Evolutionary conservation across 2,888 invertebrate species (phyloP).

Genomic region (Bombyx huttoni): DNA sequence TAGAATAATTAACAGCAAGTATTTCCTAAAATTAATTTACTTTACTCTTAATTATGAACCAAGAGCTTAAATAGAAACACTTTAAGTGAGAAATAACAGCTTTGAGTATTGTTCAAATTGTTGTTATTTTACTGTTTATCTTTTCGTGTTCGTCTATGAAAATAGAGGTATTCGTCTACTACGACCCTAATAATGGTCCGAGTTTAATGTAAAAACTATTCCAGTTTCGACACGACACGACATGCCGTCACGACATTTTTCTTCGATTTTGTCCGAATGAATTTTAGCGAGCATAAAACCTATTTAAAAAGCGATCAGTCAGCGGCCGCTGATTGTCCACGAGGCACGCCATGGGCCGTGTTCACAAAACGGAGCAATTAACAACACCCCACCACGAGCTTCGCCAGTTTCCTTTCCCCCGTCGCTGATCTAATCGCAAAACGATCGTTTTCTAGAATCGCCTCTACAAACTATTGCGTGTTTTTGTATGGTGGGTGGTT

Average conservation of each 20-base stretch:
- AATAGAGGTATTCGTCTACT: too few species aligned
- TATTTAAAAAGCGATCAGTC: slow-evolving; percentile 74
- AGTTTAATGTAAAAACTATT: slow-evolving; percentile 35
- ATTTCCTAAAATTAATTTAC: too few species aligned
- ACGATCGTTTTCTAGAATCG: slow-evolving; percentile 73
- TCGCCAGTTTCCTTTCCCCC: slow-evolving; percentile 32
- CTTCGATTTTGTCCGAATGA: slow-evolving; percentile 59
- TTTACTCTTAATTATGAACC: too few species aligned
- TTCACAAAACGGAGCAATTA: slow-evolving; percentile 73
- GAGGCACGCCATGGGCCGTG: slow-evolving; percentile 65
- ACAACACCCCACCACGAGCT: slow-evolving; percentile 45
- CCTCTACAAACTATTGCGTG: slow-evolving; percentile 67
- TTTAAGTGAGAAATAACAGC: too few species aligned
- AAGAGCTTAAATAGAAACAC: too few species aligned
- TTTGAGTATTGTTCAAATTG: too few species aligned
- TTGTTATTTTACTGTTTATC: too few species aligned
- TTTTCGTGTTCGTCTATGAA: too few species aligned
- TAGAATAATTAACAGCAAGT: too few species aligned
- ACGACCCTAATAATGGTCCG: too few species aligned
- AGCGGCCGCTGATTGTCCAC: slow-evolving; percentile 64
- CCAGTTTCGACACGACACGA: slow-evolving; percentile 39
- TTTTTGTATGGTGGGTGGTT: slow-evolving; percentile 22
- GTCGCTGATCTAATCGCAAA: slow-evolving; percentile 65
- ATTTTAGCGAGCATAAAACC: slow-evolving; percentile 70
- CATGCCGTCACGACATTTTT: slow-evolving; percentile 43